phyloP scores from a whole-genome alignment of 2,113 vertebrate genomes.

The Nycticryphes semicollaris region DNA sequence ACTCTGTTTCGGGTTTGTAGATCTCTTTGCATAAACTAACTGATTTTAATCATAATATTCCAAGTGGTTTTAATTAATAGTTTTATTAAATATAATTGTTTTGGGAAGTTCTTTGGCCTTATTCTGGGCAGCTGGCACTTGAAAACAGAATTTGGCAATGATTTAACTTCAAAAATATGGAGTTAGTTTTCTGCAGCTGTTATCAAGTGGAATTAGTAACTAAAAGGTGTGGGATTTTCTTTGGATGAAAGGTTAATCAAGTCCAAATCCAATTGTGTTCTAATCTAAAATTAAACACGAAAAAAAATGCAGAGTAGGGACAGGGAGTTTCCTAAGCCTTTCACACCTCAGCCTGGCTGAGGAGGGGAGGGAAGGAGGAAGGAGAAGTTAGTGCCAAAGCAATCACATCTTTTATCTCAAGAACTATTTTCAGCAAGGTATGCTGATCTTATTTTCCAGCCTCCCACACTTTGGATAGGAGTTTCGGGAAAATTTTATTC shows the following conservation, averaged over 20 bases:
- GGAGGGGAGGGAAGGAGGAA: not conserved
- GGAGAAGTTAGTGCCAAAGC: not conserved
- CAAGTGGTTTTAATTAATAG: slow-evolving; percentile 42
- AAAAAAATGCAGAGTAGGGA: not conserved
- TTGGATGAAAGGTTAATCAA: not conserved
- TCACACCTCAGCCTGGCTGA: not conserved
- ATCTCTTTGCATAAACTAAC: slow-evolving; percentile 41
- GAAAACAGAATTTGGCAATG: slow-evolving; percentile 17
- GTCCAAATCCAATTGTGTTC: not conserved
- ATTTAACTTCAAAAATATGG: slow-evolving; percentile 6
- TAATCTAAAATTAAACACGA: slow-evolving; percentile 5
- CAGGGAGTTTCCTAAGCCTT: slow-evolving; percentile 21
- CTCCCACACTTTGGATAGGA: not conserved
- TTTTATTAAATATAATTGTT: slow-evolving; percentile 26
- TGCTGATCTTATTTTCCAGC: slow-evolving; percentile 18
- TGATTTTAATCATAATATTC: slow-evolving; percentile 43
- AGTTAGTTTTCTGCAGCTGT: slow-evolving; percentile 17
- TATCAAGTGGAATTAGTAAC: slow-evolving; percentile 11
- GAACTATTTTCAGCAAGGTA: slow-evolving; percentile 34
- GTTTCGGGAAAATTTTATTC: not conserved
- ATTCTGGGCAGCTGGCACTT: not conserved
- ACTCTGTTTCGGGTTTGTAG: slow-evolving; percentile 11
- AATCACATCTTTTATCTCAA: slow-evolving; percentile 28
- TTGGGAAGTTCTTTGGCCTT: slow-evolving; percentile 16
- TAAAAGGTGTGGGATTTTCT: not conserved